Base-by-base conservation (phyloP, 2,888 invertebrate genomes). In the Tribolium freemani region DNA sequence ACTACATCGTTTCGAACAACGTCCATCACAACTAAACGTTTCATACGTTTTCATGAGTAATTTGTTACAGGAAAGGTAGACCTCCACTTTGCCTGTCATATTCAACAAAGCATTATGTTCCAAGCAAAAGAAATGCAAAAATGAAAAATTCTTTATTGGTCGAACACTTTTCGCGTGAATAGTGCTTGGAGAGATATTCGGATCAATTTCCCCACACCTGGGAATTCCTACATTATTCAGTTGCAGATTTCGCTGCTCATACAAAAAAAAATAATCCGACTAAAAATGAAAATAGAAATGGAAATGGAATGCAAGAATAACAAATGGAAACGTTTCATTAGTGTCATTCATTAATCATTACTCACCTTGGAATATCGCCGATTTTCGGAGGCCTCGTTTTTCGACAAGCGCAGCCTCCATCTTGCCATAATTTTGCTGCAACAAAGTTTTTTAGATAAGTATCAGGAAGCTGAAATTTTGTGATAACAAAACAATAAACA, bases 311-410 rank as follows among this genome's bases (percentile, higher is more conserved):
- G 6, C 48, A 10, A 48, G 2, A 6, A 48, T 13, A 10, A 48
- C 6, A 48, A 10, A 48, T 9, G 48, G 16, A 11, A 45, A 45
- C 45, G 16, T 11, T 48, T 10, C 10, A 26, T 26, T 26, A 26
- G 26, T 26, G 26, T 26, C 26, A 26, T 26, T 26, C 16, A 26
- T 21, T 21, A 21, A 3, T 21, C 6, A 38, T 48, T 48, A 76
- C 81, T 85, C 78, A 87, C 87, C 86, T 85, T 75, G 86, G 85
- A 75, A 87, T 83, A 69, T 87, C 86, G 77, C 86, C 87, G 73
- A 87, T 86, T 82, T 85, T 86, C 50, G 87, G 87, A 9, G 86
- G 78, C 74, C 86, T 82, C 61, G 84, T 81, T 76, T 86, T 86
- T 72, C 85, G 84, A 76, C 85, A 86, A 75, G 82, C 82, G 76